phyloP scores from a whole-genome alignment of 2,113 vertebrate genomes.

The Dryoscopus gambensis region DNA sequence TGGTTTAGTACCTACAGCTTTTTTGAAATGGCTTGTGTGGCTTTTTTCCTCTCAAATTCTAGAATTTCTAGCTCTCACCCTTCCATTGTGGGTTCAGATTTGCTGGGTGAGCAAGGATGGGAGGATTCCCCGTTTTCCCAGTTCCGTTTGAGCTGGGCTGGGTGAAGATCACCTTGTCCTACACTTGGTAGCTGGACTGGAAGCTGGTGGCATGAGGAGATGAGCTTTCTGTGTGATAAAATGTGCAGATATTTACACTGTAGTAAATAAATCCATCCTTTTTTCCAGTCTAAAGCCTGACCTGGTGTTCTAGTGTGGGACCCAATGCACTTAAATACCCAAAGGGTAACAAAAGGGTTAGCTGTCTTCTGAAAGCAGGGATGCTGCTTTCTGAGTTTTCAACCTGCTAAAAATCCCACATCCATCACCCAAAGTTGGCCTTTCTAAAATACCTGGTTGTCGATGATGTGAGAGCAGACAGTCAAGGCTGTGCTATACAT shows the following conservation, averaged over 20 bases:
- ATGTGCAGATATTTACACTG: not conserved
- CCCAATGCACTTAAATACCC: accelerated
- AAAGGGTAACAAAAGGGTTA: not conserved
- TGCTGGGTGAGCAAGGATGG: not conserved
- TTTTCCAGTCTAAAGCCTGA: not conserved
- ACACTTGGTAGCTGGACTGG: not conserved
- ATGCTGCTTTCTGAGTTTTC: not conserved
- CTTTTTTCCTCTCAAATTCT: not conserved
- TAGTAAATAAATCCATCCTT: not conserved
- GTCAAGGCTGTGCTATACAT: accelerated
- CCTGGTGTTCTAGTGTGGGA: not conserved
- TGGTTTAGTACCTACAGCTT: not conserved
- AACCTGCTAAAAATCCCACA: not conserved
- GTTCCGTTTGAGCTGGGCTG: not conserved
- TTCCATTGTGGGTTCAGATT: not conserved
- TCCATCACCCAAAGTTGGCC: not conserved
- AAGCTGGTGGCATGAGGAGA: not conserved
- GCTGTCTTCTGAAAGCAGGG: not conserved
- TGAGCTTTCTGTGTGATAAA: not conserved
- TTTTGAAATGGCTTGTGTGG: not conserved
- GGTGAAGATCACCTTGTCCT: not conserved
- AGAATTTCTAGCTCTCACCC: not conserved
- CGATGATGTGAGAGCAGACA: accelerated
- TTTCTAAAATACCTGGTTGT: not conserved
- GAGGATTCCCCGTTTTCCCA: not conserved